Conservation (phyloP, 2,113 vertebrate species). For the Tachysurus fulvidraco region DNA sequence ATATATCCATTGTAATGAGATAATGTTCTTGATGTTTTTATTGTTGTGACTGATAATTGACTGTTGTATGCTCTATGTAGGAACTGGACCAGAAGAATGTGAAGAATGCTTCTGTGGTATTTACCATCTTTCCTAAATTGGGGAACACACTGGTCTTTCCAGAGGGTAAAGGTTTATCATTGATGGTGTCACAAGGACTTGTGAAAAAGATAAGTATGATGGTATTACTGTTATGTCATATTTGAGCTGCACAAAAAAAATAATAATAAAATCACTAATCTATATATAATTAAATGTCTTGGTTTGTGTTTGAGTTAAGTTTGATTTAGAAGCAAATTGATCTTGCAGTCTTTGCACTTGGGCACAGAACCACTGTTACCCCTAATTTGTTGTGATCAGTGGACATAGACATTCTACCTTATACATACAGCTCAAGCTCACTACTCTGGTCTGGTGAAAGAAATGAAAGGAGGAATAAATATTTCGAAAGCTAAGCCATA, state of each 20-base stretch:
- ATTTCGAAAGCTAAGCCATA: not conserved
- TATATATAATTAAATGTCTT: not conserved
- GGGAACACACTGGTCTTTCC: conserved; percentile 75
- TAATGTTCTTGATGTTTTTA: too few relatives aligned
- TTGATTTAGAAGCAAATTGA: too few relatives aligned
- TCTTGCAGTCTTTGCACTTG: not conserved
- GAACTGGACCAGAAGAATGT: conserved; percentile 77
- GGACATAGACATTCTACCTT: not conserved
- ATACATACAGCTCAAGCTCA: not conserved
- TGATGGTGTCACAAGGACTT: conserved; percentile 79
- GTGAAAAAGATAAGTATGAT: conserved; percentile 90
- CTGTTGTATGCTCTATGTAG: conserved; percentile 66
- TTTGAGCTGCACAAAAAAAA: not conserved
- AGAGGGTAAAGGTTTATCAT: conserved; percentile 75
- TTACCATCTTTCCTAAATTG: conserved; percentile 79
- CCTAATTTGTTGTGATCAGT: not conserved
- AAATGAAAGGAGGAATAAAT: not conserved
- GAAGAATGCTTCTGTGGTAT: conserved; percentile 70
- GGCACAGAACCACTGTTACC: not conserved
- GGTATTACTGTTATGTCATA: not conserved
- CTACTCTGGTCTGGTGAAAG: not conserved
- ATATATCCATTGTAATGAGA: too few relatives aligned
- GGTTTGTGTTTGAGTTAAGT: not conserved
- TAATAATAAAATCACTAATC: not conserved
- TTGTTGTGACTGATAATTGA: too few relatives aligned